Evolutionary conservation across 2,888 invertebrate genomes (phyloP).

Genomic region (Scrobipalpa atriplicella): DNA sequence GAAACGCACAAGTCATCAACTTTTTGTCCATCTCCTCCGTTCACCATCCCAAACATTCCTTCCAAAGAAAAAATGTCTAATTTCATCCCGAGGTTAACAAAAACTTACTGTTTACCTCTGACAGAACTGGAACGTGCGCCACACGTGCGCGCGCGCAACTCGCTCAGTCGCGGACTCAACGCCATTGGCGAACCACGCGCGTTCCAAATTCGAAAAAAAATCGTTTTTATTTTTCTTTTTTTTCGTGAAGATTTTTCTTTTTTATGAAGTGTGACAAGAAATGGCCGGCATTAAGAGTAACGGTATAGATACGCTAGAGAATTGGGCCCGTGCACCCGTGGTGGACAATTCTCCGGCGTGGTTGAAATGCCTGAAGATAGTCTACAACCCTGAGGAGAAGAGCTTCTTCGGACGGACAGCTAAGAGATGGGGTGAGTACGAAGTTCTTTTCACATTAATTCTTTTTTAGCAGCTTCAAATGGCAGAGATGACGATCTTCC

Average conservation of each 20-base stretch:
- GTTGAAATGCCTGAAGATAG: slow-evolving; percentile 51
- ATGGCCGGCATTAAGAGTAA: slow-evolving; percentile 64
- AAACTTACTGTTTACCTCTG: slow-evolving; percentile 19
- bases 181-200: slow-evolving; percentile 22
- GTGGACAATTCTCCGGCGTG: slow-evolving; percentile 53
- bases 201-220: slow-evolving; percentile 23
- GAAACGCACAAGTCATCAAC: not conserved
- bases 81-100: slow-evolving; percentile 11
- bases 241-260: not conserved
- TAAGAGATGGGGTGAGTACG: slow-evolving; percentile 72
- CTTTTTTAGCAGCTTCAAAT: not conserved
- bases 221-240: not conserved
- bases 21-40: not conserved
- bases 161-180: slow-evolving; percentile 21
- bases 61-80: not conserved
- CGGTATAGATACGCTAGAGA: slow-evolving; percentile 54
- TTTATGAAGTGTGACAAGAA: slow-evolving; percentile 15
- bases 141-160: slow-evolving; percentile 23
- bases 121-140: slow-evolving; percentile 5
- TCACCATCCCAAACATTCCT: not conserved
- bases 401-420: slow-evolving; percentile 72
- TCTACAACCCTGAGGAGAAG: slow-evolving; percentile 69
- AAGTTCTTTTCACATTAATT: not conserved
- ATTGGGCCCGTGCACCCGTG: slow-evolving; percentile 70
- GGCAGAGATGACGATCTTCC: not conserved